These are phyloP conservation scores for Cyprinodon diabolis DNA, from an alignment of 2,797 vertebrate genomes.

Conservation along the genomic window DNA sequence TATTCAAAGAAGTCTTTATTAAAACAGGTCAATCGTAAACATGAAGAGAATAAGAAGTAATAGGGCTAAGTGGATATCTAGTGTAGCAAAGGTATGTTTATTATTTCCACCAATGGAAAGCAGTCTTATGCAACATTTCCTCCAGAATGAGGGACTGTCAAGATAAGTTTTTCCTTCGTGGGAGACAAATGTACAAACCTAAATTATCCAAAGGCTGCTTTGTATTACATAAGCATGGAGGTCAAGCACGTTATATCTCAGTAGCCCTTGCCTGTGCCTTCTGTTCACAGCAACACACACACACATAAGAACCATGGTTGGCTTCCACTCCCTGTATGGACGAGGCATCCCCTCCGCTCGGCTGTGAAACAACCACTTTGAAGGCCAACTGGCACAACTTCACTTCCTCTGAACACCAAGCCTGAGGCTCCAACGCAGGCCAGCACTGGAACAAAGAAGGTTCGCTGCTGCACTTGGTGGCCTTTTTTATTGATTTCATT, in stretches of 20 bases:
- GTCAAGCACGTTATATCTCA: conserved; percentile 60
- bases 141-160: conserved; percentile 47
- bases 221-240: conserved; percentile 67
- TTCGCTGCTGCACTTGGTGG: conserved; percentile 11
- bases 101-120: conserved; percentile 48
- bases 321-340: conserved; percentile 56
- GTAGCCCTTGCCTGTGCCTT: conserved; percentile 65
- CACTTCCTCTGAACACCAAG: conserved; percentile 60
- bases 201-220: conserved; percentile 50
- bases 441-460: conserved; percentile 49
- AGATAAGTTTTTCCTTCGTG: conserved; percentile 56
- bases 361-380: conserved; percentile 55
- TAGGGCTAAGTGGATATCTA: background rate
- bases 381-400: conserved; percentile 71
- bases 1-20: background rate
- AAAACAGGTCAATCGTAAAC: background rate
- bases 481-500: conserved; percentile 40
- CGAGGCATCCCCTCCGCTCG: conserved; percentile 64
- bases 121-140: conserved; percentile 62
- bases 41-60: background rate
- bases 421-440: conserved; percentile 5
- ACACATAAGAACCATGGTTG: conserved; percentile 12
- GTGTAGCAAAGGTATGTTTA: background rate
- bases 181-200: conserved; percentile 64
- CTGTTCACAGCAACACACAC: conserved; percentile 59